Evolutionary conservation across 2,888 invertebrate genomes (phyloP), one percentile per base, ranked within the genome.

Genomic region (Tetramorium bicarinatum): DNA sequence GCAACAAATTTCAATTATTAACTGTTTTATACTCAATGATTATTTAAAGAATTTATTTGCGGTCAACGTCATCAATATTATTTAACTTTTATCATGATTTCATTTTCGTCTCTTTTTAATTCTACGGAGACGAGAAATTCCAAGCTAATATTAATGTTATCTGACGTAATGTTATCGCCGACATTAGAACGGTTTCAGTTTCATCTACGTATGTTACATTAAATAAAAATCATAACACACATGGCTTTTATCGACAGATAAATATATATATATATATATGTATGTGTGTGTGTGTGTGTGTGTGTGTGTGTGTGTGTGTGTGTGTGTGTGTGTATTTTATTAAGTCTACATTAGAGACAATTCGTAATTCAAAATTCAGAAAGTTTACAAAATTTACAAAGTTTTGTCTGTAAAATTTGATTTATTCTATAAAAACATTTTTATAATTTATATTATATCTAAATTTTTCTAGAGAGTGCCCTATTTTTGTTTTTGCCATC

Each of bases 21-120:
- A 13, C 6, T 9, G 21, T 21, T 62, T 49, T 64, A 61, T 62
- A 38, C 64, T 52, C 3, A 38, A 25, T 25, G 18, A 25, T 18
- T 18, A 8, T 52, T 64, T 64, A 76, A 76, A 76, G 34, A 62
- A 52, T 76, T 64, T 13, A 62, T 64, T 38, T 38, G 62, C 18
- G 13, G 15, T 2, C 25, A 7, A 15, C 9, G 15, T 29, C 21
- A 8, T 8, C 7, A 62, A 52, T 21, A 62, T 76, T 3, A 44
- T 62, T 61, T 21, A 75, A 75, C 21, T 62, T 21, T 25, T 15
- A 7, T 47, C 9, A 13, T 62, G 9, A 34, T 41, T 56, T 59
- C 13, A 38, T 25, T 25, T 66, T 62, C 0, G 15, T 29, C 18
- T 64, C 25, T 52, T 62, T 47, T 18, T 34, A 47, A 15, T 15